Conservation (phyloP, 2,888 invertebrate genomes). For the Eupsilia transversa region DNA sequence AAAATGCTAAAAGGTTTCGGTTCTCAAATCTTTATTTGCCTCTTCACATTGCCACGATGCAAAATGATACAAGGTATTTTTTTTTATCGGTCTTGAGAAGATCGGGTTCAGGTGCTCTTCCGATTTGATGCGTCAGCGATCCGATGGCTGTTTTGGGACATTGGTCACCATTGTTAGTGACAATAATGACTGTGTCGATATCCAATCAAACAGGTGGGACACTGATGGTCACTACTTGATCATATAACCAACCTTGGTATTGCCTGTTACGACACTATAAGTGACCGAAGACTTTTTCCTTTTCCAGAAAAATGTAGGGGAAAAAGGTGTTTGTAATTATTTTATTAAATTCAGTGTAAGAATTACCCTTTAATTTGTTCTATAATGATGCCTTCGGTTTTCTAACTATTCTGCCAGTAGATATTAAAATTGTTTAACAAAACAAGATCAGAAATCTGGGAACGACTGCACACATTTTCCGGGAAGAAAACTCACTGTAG, state of each 20-base stretch:
- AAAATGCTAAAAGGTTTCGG: slow-evolving; percentile 49
- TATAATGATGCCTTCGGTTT: not conserved
- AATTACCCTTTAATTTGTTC: not conserved
- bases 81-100: slow-evolving; percentile 19
- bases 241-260: too few relatives aligned
- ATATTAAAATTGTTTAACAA: not conserved
- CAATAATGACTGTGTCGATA: not conserved
- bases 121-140: slow-evolving; percentile 11
- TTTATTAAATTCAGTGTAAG: not conserved
- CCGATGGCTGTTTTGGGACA: slow-evolving; percentile 4
- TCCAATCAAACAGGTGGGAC: not conserved
- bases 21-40: slow-evolving; percentile 49
- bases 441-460: not conserved
- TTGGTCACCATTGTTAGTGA: not conserved
- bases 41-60: slow-evolving; percentile 36
- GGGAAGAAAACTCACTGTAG: slow-evolving; percentile 14
- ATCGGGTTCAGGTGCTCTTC: slow-evolving; percentile 22
- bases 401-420: not conserved
- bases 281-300: not conserved
- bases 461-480: not conserved
- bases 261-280: not conserved
- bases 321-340: not conserved
- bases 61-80: slow-evolving; percentile 35
- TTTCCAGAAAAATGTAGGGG: not conserved
- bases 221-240: not conserved